Conservation (phyloP, 2,888 invertebrate genomes). For the Drosophila prolongata region DNA sequence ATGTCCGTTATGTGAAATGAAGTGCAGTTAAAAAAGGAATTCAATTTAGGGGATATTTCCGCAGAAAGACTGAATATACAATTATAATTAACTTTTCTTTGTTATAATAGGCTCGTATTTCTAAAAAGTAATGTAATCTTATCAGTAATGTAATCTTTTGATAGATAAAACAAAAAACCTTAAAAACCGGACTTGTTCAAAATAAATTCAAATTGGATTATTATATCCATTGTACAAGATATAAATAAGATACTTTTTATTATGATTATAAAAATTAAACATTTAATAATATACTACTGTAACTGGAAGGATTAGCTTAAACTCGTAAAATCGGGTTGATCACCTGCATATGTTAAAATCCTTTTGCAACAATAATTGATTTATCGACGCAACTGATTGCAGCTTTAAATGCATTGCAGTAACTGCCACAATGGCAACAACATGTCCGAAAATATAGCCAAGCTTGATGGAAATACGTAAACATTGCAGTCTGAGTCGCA, state of each 20-base stretch:
- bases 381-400: slow-evolving; percentile 28
- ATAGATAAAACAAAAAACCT: too few relatives aligned
- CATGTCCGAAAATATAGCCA: slow-evolving; percentile 14
- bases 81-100: neutral
- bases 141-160: too few relatives aligned
- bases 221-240: too few relatives aligned
- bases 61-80: neutral
- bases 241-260: too few relatives aligned
- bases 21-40: slow-evolving; percentile 23
- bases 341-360: neutral
- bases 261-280: too few relatives aligned
- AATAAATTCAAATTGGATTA: too few relatives aligned
- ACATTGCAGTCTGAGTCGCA: slow-evolving; percentile 66
- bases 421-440: slow-evolving; percentile 29
- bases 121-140: too few relatives aligned
- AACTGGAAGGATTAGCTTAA: too few relatives aligned
- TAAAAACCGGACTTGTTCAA: too few relatives aligned
- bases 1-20: slow-evolving; percentile 61
- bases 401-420: slow-evolving; percentile 29
- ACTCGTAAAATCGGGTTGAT: neutral
- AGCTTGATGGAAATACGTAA: slow-evolving; percentile 53
- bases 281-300: too few relatives aligned
- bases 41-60: slow-evolving; percentile 12
- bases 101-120: neutral
- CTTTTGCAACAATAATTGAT: slow-evolving; percentile 33